phyloP scores from a whole-genome alignment of 2,888 invertebrate species.

The Spodoptera exigua region DNA sequence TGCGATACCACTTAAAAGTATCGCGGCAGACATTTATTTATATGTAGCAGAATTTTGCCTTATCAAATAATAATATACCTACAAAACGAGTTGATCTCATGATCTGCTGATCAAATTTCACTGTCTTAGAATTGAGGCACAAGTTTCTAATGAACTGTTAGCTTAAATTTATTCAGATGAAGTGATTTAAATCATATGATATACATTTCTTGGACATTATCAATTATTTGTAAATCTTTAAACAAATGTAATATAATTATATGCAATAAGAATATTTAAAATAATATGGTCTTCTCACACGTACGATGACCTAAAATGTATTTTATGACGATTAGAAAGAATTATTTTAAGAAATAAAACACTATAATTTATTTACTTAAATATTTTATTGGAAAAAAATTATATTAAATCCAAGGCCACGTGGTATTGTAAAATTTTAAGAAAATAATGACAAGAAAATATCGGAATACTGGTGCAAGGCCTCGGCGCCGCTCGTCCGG shows the following conservation, averaged over 20 bases:
- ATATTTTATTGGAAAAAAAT: conserved; percentile 88
- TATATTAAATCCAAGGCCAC: conserved; percentile 89
- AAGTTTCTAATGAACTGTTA: not conserved
- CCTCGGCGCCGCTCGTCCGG: conserved; percentile 40
- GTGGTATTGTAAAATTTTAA: conserved; percentile 87
- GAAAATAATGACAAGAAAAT: conserved; percentile 77
- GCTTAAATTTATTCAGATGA: conserved; percentile 14
- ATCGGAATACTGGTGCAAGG: conserved; percentile 57
- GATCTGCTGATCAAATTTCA: not conserved
- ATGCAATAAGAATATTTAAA: conserved; percentile 14
- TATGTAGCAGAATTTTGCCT: too few species aligned
- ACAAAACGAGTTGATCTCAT: too few species aligned
- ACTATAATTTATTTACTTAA: conserved; percentile 79
- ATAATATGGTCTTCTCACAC: not conserved
- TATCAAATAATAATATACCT: too few species aligned
- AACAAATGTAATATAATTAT: conserved; percentile 4
- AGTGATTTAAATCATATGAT: conserved; percentile 27
- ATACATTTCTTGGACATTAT: conserved; percentile 13
- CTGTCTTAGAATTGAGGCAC: not conserved
- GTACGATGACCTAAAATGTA: conserved; percentile 18
- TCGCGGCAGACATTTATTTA: too few species aligned
- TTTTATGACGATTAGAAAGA: conserved; percentile 15
- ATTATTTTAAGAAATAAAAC: conserved; percentile 73
- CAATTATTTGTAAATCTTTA: conserved; percentile 6
- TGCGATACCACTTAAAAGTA: too few species aligned